Conservation (phyloP, 2,113 vertebrate species). For the Otus sunia region DNA sequence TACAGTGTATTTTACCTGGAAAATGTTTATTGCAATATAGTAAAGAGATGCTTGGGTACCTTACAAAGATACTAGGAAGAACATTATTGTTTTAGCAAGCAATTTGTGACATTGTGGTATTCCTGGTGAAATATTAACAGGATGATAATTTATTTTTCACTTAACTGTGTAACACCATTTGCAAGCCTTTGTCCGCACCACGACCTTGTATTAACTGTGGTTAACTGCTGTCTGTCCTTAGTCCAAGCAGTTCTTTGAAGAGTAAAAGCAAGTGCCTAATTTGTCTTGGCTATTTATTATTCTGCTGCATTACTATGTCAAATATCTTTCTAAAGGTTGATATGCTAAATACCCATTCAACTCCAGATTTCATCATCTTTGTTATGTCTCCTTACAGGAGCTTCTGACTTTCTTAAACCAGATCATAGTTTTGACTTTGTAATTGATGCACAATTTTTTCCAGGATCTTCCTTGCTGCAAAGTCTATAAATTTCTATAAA, state of each 20-base stretch:
- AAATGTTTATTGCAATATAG: neutral
- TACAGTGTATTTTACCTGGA: neutral
- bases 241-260: neutral
- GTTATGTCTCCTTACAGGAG: neutral
- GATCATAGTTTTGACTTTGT: neutral
- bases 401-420: neutral
- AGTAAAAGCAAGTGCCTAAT: neutral
- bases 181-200: neutral
- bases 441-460: neutral
- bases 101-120: neutral
- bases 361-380: neutral
- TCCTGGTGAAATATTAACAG: neutral
- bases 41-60: neutral
- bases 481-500: neutral
- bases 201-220: neutral
- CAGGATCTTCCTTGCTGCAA: neutral
- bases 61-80: neutral
- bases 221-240: neutral
- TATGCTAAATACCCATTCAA: neutral
- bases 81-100: neutral
- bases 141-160: neutral
- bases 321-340: neutral
- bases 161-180: neutral
- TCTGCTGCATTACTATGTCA: neutral
- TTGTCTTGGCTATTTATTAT: neutral